Evolutionary conservation across 2,113 vertebrate species (phyloP).

Genomic region (Oryzias celebensis): DNA sequence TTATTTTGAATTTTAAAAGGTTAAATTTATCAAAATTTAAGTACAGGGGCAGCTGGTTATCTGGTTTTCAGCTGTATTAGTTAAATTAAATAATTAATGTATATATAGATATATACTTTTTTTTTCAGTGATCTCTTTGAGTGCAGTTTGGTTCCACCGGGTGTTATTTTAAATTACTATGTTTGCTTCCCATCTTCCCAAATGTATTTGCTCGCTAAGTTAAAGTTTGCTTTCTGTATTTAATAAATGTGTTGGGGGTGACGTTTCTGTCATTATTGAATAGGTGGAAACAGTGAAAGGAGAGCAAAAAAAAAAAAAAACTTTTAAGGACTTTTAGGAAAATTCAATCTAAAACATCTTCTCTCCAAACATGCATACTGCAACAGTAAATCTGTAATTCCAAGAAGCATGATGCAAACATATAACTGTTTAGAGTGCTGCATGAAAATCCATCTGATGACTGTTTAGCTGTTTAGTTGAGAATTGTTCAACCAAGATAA

Average conservation of each 20-base stretch:
- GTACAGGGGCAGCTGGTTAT: not conserved
- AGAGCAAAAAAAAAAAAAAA: conserved; percentile 6
- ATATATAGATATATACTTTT: too few species aligned
- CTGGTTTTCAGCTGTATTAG: not conserved
- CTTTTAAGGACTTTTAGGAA: conserved; percentile 23
- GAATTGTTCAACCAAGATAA: too few species aligned
- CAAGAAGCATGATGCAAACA: not conserved
- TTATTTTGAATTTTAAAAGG: conserved; percentile 25
- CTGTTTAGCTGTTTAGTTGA: not conserved
- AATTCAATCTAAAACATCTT: conserved; percentile 12
- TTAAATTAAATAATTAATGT: not conserved
- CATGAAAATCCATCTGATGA: conserved; percentile 2
- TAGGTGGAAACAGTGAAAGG: not conserved
- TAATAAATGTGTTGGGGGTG: conserved; percentile 49
- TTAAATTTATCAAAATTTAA: conserved; percentile 9
- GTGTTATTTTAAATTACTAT: too few species aligned
- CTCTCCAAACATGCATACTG: conserved; percentile 29
- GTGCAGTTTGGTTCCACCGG: too few species aligned
- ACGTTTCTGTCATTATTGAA: conserved; percentile 19
- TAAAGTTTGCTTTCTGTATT: conserved; percentile 18
- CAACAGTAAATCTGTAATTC: conserved; percentile 47
- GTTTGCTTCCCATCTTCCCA: not conserved
- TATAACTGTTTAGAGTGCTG: too few species aligned
- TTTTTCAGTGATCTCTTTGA: conserved; percentile 3
- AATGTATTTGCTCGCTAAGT: conserved; percentile 6